Evolutionary conservation across 2,888 invertebrate species (phyloP).

Genomic region (Seira ritae): DNA sequence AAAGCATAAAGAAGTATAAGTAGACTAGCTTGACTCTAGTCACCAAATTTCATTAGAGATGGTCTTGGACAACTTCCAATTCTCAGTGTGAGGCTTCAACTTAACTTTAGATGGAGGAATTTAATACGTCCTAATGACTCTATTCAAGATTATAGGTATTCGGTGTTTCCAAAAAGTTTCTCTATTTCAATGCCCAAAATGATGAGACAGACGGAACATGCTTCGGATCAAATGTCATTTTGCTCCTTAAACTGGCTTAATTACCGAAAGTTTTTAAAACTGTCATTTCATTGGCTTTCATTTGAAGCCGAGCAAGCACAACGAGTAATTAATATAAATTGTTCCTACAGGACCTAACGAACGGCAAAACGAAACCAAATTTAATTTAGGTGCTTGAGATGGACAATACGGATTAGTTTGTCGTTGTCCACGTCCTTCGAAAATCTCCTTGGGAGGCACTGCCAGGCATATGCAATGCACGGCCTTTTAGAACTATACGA

Average conservation of each 20-base stretch:
- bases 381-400: not conserved
- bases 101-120: not conserved
- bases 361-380: not conserved
- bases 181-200: too few species aligned
- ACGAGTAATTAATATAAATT: not conserved
- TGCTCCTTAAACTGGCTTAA: not conserved
- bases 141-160: not conserved
- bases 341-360: not conserved
- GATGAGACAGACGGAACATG: too few species aligned
- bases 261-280: not conserved
- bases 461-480: not conserved
- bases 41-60: conserved; percentile 58
- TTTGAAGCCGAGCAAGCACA: not conserved
- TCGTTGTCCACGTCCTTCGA: not conserved
- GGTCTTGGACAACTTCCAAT: conserved; percentile 61
- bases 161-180: not conserved
- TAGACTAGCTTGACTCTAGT: conserved; percentile 12
- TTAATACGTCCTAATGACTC: not conserved
- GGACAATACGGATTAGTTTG: not conserved
- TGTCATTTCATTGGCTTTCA: not conserved
- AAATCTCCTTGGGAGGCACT: not conserved
- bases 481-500: too few species aligned
- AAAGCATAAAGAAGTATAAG: not conserved
- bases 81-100: conserved; percentile 40
- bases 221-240: not conserved